Conservation (phyloP, 2,888 invertebrate species). For the Lysandra bellargus region DNA sequence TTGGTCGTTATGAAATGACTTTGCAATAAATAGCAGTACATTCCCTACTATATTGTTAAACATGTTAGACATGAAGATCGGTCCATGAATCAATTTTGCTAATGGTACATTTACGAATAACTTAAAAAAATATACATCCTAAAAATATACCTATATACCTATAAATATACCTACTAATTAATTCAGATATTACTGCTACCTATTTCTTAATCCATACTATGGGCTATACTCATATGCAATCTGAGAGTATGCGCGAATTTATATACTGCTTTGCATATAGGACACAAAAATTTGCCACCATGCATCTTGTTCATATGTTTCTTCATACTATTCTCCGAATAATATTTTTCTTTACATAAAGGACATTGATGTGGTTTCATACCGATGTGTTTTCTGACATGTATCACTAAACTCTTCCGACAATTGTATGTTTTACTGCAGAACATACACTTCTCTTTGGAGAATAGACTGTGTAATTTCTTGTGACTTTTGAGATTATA, state of each 20-base stretch:
- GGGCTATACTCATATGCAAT: slow-evolving; percentile 54
- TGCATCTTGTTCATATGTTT: slow-evolving; percentile 60
- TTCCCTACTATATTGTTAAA: no score
- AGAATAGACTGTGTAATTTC: slow-evolving; percentile 55
- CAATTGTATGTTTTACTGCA: slow-evolving; percentile 61
- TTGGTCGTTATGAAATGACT: no score
- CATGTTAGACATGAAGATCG: no score
- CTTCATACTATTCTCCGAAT: slow-evolving; percentile 53
- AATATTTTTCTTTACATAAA: slow-evolving; percentile 58
- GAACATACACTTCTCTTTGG: slow-evolving; percentile 61
- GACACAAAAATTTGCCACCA: slow-evolving; percentile 63
- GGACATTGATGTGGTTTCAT: slow-evolving; percentile 61
- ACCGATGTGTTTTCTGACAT: slow-evolving; percentile 68
- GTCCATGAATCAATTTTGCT: no score
- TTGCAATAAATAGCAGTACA: no score
- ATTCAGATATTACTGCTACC: not conserved
- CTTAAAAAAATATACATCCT: not conserved
- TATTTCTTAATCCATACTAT: slow-evolving; percentile 47
- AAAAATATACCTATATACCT: no score
- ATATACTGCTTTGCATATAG: slow-evolving; percentile 59
- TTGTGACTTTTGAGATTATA: slow-evolving; percentile 62
- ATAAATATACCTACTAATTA: not conserved
- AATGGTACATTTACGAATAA: no score
- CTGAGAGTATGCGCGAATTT: slow-evolving; percentile 56
- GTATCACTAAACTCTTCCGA: slow-evolving; percentile 62